Evolutionary conservation across 1,140 invertebrate genomes (phyloP).

Genomic region (Neodiprion virginianus): DNA sequence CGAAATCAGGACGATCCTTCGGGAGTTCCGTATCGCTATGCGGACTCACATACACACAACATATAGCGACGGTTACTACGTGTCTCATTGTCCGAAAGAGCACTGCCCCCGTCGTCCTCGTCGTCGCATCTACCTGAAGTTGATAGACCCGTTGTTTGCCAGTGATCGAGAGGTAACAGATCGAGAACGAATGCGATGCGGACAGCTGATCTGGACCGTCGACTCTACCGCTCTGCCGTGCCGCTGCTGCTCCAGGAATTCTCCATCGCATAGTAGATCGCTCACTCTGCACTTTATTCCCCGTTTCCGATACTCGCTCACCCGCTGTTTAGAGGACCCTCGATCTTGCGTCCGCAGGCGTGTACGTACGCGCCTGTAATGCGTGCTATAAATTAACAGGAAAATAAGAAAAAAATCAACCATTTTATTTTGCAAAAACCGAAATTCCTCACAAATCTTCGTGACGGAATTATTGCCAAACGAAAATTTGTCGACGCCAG

Average conservation of each 20-base stretch:
- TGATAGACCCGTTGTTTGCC: constrained; percentile 5
- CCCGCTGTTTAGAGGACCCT: too few species aligned
- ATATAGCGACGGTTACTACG: not conserved
- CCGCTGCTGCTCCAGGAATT: not conserved
- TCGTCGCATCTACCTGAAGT: not conserved
- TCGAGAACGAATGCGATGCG: not conserved
- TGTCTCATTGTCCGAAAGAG: constrained; percentile 7
- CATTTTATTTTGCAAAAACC: too few species aligned
- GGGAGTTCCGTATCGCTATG: not conserved
- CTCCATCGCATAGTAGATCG: not conserved
- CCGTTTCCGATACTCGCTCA: too few species aligned
- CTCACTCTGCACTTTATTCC: too few species aligned
- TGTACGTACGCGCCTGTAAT: too few species aligned
- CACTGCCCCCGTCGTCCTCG: not conserved
- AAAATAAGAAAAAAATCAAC: too few species aligned
- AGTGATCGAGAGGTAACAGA: constrained; percentile 7
- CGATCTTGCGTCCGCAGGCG: too few species aligned
- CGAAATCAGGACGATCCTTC: not conserved
- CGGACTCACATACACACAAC: not conserved
- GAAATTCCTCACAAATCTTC: too few species aligned
- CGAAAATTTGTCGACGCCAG: too few species aligned
- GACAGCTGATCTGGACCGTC: not conserved
- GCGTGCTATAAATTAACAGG: too few species aligned
- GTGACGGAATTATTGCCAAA: too few species aligned
- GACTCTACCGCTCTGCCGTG: too few species aligned